These are phyloP conservation scores for Anneissia japonica DNA, from an alignment of 35 echinoderm and acorn worm genomes.

Conservation along the genomic window DNA sequence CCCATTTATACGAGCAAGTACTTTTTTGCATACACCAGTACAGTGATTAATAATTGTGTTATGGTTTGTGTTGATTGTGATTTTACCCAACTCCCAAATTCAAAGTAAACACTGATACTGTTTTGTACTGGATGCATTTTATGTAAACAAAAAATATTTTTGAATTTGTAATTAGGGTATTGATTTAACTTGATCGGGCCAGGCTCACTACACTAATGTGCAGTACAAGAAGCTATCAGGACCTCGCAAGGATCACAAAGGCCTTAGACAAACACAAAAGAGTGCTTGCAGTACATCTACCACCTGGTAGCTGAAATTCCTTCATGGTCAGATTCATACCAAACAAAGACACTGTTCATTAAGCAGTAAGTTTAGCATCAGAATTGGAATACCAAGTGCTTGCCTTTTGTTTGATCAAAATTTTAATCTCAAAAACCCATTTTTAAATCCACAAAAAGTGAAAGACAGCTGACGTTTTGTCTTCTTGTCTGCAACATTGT, in stretches of 20 bases:
- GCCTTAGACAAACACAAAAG: neutral
- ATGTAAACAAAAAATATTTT: neutral
- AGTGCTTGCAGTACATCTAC: neutral
- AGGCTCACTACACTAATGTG: no score
- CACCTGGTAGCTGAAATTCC: neutral
- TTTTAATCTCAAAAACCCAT: neutral
- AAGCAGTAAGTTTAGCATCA: neutral
- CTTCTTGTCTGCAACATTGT: neutral
- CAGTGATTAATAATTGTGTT: no score
- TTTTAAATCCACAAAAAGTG: neutral
- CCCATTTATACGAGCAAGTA: neutral
- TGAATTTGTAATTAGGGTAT: neutral
- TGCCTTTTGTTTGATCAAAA: neutral
- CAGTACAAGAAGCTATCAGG: neutral
- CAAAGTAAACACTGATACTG: no score
- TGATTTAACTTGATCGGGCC: neutral
- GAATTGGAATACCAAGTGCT: neutral
- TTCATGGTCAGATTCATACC: neutral
- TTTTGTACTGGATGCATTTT: no score
- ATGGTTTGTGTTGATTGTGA: no score
- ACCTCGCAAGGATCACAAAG: neutral
- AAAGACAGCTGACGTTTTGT: neutral
- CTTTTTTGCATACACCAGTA: no score
- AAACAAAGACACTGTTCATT: neutral
- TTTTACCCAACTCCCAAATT: no score